A percentile compares a stretch with the other conserved stretches of the same genome.
These are phyloP conservation scores for Meghimatium bilineatum DNA, from an alignment of 2,888 invertebrate genomes.

Conservation along the genomic window DNA sequence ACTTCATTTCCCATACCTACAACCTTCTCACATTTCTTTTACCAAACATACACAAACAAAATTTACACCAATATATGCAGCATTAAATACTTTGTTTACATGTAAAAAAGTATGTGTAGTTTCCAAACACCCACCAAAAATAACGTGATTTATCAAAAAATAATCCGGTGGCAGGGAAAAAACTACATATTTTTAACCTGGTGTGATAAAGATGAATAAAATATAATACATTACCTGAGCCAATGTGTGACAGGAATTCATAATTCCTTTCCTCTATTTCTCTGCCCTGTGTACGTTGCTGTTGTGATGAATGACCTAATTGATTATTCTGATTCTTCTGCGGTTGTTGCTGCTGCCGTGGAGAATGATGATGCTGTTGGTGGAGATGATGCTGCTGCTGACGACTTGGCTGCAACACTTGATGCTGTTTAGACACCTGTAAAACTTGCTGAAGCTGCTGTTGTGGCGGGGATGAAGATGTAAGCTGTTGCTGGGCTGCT, in stretches of 20 bases:
- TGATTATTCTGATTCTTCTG: slow-evolving; percentile 24
- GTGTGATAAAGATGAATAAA: not conserved
- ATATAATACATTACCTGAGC: slow-evolving; percentile 11
- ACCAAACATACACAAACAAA: too few relatives aligned
- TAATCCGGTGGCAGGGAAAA: too few relatives aligned
- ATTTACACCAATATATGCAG: too few relatives aligned
- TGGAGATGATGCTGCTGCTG: slow-evolving; percentile 34
- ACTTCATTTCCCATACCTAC: too few relatives aligned
- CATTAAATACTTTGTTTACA: too few relatives aligned
- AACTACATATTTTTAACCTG: too few relatives aligned
- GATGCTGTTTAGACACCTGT: slow-evolving; percentile 36
- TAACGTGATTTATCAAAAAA: too few relatives aligned
- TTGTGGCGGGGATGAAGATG: slow-evolving; percentile 7
- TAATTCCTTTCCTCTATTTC: slow-evolving; percentile 60
- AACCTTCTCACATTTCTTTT: too few relatives aligned
- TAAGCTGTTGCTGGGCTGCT: slow-evolving; percentile 33
- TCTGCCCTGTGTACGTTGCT: slow-evolving; percentile 26
- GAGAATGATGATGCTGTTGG: slow-evolving; percentile 33
- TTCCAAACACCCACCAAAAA: too few relatives aligned
- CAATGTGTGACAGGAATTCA: slow-evolving; percentile 61
- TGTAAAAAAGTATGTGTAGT: too few relatives aligned
- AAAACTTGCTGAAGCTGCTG: slow-evolving; percentile 28
- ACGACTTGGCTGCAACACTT: slow-evolving; percentile 43
- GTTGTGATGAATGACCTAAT: slow-evolving; percentile 3
- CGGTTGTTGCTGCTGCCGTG: slow-evolving; percentile 40